Evolutionary conservation across 2,797 vertebrate species (phyloP), one percentile per base, ranked within the genome.

Genomic region (Karalla daura): DNA sequence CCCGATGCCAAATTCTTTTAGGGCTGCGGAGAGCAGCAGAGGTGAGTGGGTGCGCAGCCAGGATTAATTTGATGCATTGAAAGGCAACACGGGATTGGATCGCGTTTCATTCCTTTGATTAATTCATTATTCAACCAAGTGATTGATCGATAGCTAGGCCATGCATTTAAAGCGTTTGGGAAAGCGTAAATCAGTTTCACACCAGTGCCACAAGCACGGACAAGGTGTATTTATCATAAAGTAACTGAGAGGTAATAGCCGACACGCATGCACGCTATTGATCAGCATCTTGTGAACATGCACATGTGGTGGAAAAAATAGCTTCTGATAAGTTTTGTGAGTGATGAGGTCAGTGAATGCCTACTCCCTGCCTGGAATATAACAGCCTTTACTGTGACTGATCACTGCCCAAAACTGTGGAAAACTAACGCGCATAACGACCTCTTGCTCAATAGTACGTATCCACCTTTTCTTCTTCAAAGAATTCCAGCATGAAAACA

Each of bases 291-390:
- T 1, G 17, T 52, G 2, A 55, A 60, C 14, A 25, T 15, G 18
- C 35, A n/a, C 14, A 41, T 44, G 15, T 21, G n/a, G n/a, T n/a
- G 4, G 10, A 32, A 30, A 23, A 7, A 10, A 25, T 14, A 30
- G 11, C 15, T 25, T 65, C n/a, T 66, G 27, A 35, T 47, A 15
- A 4, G 12, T 37, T 71, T 14, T 51, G 17, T 39, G 10, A 67
- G 53, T 20, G 53, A 44, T 74, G 40, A 78, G 59, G 36, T 71
- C 72, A 66, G 50, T 53, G 20, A 62, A 37, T 11, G 46, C 43
- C 17, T n/a, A 9, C 14, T n/a, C n/a, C 20, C 33, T 63, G 23
- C 32, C 53, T 47, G 52, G 41, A 60, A 44, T 35, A 53, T 2
- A 66, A 49, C 24, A 52, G 9, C 12, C 7, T 8, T 25, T 15